Evolutionary conservation across 2,113 vertebrate species (phyloP).

Genomic region (Oryzias curvinotus): DNA sequence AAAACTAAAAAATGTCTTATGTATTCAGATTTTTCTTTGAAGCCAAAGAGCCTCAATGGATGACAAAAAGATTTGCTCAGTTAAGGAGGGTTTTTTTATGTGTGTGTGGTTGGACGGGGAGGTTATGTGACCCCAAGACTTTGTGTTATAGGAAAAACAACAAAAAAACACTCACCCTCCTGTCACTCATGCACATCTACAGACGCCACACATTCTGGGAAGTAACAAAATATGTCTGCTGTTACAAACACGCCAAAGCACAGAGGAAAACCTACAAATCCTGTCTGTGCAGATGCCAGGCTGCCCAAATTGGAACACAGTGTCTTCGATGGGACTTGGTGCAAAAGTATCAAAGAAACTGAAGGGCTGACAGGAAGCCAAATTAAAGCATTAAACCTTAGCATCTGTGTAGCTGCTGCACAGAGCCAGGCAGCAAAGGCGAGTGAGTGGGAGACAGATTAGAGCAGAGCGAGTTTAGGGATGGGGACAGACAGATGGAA

Average conservation of each 20-base stretch:
- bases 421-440: slow-evolving; percentile 28
- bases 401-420: slow-evolving; percentile 66
- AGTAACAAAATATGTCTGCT: slow-evolving; percentile 29
- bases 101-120: too few species aligned
- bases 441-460: slow-evolving; percentile 48
- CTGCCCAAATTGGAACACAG: slow-evolving; percentile 74
- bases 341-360: slow-evolving; percentile 76
- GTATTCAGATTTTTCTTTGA: too few species aligned
- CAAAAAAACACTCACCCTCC: slow-evolving; percentile 16
- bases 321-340: slow-evolving; percentile 72
- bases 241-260: slow-evolving; percentile 39
- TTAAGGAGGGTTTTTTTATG: too few species aligned
- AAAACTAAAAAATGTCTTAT: too few species aligned
- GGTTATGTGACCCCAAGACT: neutral
- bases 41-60: too few species aligned
- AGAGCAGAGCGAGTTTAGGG: slow-evolving; percentile 38
- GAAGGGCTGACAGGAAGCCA: slow-evolving; percentile 71
- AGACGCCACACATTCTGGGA: slow-evolving; percentile 5
- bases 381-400: slow-evolving; percentile 76
- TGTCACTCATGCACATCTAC: slow-evolving; percentile 13
- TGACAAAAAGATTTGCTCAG: too few species aligned
- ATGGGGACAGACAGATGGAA: slow-evolving; percentile 42
- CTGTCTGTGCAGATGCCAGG: slow-evolving; percentile 58
- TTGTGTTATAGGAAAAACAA: slow-evolving; percentile 23
- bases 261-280: slow-evolving; percentile 25